Percentiles rank a stretch among this genome's conserved stretches.
phyloP scores from a whole-genome alignment of 2,888 invertebrate species.

The Nowickia ferox region DNA sequence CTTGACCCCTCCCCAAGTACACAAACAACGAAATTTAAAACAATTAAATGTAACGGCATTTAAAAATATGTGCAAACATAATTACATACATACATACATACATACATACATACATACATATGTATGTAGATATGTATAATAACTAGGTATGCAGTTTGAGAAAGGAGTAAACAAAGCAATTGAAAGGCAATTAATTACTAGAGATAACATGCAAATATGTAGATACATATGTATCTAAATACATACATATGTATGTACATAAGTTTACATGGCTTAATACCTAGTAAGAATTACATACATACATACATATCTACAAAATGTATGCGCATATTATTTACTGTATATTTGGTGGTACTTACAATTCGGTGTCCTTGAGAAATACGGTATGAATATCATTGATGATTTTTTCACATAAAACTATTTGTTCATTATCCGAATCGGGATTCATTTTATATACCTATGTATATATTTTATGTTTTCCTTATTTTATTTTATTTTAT shows the following conservation, averaged over 20 bases:
- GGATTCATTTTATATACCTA: constrained; percentile 35
- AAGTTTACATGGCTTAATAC: background rate
- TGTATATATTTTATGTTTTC: background rate
- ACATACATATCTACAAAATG: background rate
- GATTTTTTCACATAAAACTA: constrained; percentile 91
- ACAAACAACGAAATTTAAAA: constrained; percentile 13
- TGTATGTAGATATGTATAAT: background rate
- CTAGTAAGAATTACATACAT: background rate
- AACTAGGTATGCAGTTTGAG: too few relatives aligned
- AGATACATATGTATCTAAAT: background rate
- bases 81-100: background rate
- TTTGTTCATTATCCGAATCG: constrained; percentile 85
- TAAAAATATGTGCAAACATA: background rate
- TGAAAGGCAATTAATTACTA: background rate
- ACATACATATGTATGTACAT: background rate
- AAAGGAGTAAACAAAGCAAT: background rate
- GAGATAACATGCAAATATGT: background rate
- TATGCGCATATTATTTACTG: background rate
- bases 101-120: background rate
- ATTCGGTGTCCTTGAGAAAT: constrained; percentile 88
- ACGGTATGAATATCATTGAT: constrained; percentile 90
- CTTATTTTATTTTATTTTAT: background rate
- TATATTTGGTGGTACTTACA: constrained; percentile 87
- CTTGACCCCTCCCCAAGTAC: constrained; percentile 53
- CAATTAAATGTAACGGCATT: constrained; percentile 13